Base-by-base conservation (phyloP, 2,888 invertebrate species). In the Prostheceraeus crozeri region DNA sequence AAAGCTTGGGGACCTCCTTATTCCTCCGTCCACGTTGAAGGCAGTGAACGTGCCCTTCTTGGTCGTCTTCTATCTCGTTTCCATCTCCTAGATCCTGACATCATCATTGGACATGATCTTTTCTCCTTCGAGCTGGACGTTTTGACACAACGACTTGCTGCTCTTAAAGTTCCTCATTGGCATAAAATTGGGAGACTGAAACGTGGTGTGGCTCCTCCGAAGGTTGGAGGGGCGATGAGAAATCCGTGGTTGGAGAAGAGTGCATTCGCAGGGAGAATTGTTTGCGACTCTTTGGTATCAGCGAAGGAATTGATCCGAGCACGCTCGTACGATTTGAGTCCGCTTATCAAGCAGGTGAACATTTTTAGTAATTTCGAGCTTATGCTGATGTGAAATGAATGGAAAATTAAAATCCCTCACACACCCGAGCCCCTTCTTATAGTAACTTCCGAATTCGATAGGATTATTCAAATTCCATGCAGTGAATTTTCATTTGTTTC, bases 291-390 rank as follows among this genome's bases (percentile, higher is more conserved):
- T 1, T 87, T 86, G 77, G 80, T 87, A 27, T 88, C 91, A 0
- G 89, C 94, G 0, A 87, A 87, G 80, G 98, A 99, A 78, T 80
- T 96, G 45, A 86, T 98, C 21, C 83, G 86, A 68, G 85, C 87
- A 6, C 82, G 89, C 68, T 89, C 89, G 68, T 99, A 89, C 72
- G 96, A 98, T 76, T 80, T 99, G 40, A 84, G 85, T 3, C 80
- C 79, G 60, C 69, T 81, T n/a, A 68, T 72, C 3, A 65, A 64
- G 27, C 72, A 76, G 21, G 68, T 81, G n/a, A 67, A 8, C 23
- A n/a, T 19, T 23, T 19, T 11, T 10, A 27, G 51, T 14, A 14
- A n/a, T n/a, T n/a, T n/a, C n/a, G n/a, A n/a, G n/a, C n/a, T n/a
- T n/a, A n/a, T n/a, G n/a, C n/a, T n/a, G n/a, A n/a, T n/a, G n/a